Base-by-base conservation (phyloP, 1,140 invertebrate genomes). In the Matsumurasca onukii region DNA sequence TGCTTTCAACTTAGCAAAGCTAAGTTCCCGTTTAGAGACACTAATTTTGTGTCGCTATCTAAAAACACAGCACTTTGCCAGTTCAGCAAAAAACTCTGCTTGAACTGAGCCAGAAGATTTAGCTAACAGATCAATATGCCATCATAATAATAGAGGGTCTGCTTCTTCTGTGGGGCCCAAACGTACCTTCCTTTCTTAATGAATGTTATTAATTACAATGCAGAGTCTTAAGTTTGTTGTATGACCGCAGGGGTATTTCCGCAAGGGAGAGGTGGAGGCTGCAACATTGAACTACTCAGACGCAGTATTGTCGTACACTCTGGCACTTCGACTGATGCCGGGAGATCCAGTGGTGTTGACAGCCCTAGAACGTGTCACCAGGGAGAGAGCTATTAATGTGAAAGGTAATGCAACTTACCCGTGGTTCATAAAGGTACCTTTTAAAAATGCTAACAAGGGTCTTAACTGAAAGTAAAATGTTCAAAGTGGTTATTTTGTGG, bases 231-330 rank as follows among this genome's bases (percentile, higher is more conserved):
- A n/a, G n/a, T n/a, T n/a, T n/a, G n/a, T n/a, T n/a, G n/a, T n/a
- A n/a, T n/a, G n/a, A 45, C 83, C 81, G 51, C 75, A 92, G 90
- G 91, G 91, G 20, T 92, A 91, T 79, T 92, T 88, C 79, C 82
- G 91, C 64, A 88, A 89, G 77, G 91, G 86, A 48, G 91, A 93
- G 81, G 87, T 92, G 30, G 88, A 92, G 79, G 86, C 84, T 74
- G 85, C 87, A 20, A 88, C 88, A 72, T 86, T 84, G 57, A 82
- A 88, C 66, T 90, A 86, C 77, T 80, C 80, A 71, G 86, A 89
- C 77, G 91, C 92, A 17, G 79, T 90, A 67, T 80, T 88, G 65
- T 91, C 89, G 51, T 93, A 92, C 73, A 83, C 83, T 71, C 82
- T 84, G 76, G 89, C 89, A 45, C 78, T 89, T 64, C 82, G 84